Conservation (phyloP, 2,888 invertebrate genomes). For the Dioctria linearis region DNA sequence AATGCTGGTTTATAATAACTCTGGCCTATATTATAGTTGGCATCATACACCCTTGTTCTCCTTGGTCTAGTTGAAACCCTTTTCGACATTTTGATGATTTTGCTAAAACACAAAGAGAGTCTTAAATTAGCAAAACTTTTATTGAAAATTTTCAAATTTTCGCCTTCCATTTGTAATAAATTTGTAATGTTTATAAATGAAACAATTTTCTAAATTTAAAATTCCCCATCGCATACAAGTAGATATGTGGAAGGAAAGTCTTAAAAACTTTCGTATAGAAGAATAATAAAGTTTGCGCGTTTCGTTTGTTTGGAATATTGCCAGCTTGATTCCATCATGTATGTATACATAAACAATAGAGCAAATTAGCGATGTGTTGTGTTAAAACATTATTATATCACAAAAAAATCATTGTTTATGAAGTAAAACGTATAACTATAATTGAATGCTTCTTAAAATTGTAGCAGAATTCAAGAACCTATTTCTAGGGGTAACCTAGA, state of each 20-base stretch:
- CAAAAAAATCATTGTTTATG: neutral
- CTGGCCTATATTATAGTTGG: conserved; percentile 88
- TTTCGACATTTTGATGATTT: conserved; percentile 10
- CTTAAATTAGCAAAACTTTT: neutral
- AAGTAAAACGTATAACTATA: neutral
- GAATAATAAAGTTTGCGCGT: neutral
- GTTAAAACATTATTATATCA: conserved; percentile 5
- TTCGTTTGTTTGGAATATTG: conserved; percentile 19
- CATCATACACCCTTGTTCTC: conserved; percentile 87
- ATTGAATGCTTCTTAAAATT: too few relatives aligned
- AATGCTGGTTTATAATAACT: conserved; percentile 86
- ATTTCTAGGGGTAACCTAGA: too few relatives aligned
- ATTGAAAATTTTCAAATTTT: neutral
- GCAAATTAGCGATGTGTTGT: neutral
- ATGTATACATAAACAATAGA: neutral
- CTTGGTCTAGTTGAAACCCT: conserved; percentile 66
- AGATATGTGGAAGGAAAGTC: neutral
- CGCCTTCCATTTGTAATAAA: conserved; percentile 1
- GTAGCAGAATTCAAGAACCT: too few relatives aligned
- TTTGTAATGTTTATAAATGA: conserved; percentile 15
- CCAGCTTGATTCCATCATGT: conserved; percentile 24
- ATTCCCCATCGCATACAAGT: neutral
- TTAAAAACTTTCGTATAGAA: conserved; percentile 9
- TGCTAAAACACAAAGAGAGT: neutral
- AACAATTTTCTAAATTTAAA: conserved; percentile 30